phyloP scores from a whole-genome alignment of 2,888 invertebrate genomes.

The Tachina fera region DNA sequence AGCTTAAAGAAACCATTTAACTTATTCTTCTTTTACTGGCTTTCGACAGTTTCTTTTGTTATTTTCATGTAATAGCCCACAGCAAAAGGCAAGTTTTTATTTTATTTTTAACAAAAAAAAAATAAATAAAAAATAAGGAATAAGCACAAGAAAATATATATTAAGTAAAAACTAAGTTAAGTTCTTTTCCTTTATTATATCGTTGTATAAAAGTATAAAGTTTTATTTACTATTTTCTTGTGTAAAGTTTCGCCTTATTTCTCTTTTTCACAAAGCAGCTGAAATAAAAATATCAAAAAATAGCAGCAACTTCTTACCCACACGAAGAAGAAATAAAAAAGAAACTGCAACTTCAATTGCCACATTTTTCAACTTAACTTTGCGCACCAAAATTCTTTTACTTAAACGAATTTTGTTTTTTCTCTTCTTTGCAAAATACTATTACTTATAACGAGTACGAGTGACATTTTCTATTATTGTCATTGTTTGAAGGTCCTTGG shows the following conservation, averaged over 20 bases:
- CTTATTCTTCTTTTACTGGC: constrained; percentile 39
- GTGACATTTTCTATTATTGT: constrained; percentile 41
- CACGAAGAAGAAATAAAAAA: constrained; percentile 10
- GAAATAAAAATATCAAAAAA: not conserved
- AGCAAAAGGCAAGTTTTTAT: constrained; percentile 55
- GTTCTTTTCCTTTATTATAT: constrained; percentile 50
- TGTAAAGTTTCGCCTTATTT: constrained; percentile 49
- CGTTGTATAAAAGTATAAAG: constrained; percentile 57
- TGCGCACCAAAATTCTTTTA: constrained; percentile 34
- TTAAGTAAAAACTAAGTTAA: constrained; percentile 56
- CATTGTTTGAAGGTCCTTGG: constrained; percentile 45
- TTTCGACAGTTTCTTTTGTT: constrained; percentile 50
- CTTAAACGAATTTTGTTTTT: constrained; percentile 37
- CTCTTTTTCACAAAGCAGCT: not conserved
- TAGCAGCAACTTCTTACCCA: not conserved
- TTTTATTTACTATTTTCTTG: constrained; percentile 62
- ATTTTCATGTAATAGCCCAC: constrained; percentile 45
- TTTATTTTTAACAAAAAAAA: constrained; percentile 7
- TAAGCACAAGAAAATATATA: constrained; percentile 19
- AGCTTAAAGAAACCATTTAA: constrained; percentile 51
- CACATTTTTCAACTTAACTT: constrained; percentile 54
- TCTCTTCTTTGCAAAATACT: constrained; percentile 1
- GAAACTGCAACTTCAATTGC: constrained; percentile 64
- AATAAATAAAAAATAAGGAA: constrained; percentile 22
- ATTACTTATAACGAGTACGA: constrained; percentile 35